A percentile compares a stretch with the other conserved stretches of the same genome.
Conservation (phyloP, 92 coral and sea anemone genomes). For the Paramuricea clavata region DNA sequence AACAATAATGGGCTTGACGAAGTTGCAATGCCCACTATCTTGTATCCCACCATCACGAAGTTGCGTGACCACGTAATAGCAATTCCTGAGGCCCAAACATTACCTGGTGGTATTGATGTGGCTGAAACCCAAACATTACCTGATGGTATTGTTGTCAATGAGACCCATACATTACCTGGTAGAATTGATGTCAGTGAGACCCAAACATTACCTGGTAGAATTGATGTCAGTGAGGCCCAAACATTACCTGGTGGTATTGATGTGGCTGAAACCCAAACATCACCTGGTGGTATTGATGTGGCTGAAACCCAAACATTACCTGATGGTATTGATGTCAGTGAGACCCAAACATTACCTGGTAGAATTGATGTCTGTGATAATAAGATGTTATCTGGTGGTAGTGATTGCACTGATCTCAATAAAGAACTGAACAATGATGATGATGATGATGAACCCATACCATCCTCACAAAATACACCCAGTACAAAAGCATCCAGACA, state of each 20-base stretch:
- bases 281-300: not conserved
- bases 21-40: not conserved
- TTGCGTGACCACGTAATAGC: not conserved
- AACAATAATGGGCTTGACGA: not conserved
- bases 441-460: not conserved
- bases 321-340: not conserved
- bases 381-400: not conserved
- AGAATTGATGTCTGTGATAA: not conserved
- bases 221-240: not conserved
- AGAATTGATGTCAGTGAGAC: not conserved
- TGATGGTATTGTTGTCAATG: not conserved
- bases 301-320: not conserved
- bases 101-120: no score
- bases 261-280: not conserved
- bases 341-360: not conserved
- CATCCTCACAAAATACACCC: not conserved
- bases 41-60: no score
- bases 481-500: not conserved
- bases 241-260: conserved; percentile 14
- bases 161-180: not conserved
- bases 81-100: not conserved
- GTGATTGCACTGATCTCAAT: not conserved
- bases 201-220: no score
- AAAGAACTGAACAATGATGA: not conserved
- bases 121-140: not conserved